Evolutionary conservation across 2,113 vertebrate genomes (phyloP).

Genomic region (Saimiri boliviensis): DNA sequence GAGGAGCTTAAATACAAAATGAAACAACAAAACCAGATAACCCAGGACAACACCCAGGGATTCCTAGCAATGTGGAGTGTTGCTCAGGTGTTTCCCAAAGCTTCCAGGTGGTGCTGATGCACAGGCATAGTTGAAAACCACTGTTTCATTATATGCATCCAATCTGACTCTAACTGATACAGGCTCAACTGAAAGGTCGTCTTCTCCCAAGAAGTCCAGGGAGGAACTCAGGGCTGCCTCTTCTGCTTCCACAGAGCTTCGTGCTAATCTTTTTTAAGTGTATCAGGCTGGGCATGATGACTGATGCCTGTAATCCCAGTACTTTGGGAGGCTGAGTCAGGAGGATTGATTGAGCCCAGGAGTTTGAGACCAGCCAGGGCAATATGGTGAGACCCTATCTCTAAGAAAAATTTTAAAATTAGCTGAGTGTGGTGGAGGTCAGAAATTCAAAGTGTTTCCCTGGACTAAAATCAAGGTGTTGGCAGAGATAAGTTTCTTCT

Average conservation of each 20-base stretch:
- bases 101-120: background rate
- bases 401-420: too few species aligned
- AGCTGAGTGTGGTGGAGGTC: background rate
- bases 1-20: background rate
- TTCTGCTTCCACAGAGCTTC: background rate
- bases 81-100: background rate
- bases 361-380: too few species aligned
- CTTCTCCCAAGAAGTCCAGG: background rate
- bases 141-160: background rate
- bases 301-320: too few species aligned
- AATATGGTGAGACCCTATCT: too few species aligned
- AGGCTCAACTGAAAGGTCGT: background rate
- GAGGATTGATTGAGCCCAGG: too few species aligned
- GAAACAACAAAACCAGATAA: background rate
- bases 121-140: background rate
- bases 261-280: background rate
- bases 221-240: background rate
- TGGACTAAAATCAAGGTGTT: background rate
- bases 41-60: accelerated
- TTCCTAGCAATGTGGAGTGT: background rate
- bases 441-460: background rate
- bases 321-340: too few species aligned
- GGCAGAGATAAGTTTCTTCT: background rate
- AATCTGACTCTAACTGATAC: background rate
- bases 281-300: too few species aligned